Percentiles rank a stretch among this genome's conserved stretches.
Evolutionary conservation across 2,888 invertebrate species (phyloP).

Genomic region (Argyra leucocephala): DNA sequence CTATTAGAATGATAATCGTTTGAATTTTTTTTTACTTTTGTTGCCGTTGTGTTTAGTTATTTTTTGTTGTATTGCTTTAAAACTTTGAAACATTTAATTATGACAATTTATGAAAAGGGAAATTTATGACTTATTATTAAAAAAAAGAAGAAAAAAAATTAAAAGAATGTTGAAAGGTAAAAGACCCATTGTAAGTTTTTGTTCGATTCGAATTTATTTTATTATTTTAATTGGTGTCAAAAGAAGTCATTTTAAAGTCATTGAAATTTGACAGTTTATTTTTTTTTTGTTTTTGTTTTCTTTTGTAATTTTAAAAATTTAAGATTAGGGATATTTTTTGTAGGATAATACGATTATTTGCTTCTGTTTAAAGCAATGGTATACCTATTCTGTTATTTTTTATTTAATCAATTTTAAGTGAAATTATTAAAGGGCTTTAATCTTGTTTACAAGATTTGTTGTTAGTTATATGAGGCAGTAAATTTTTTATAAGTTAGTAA

Average conservation of each 20-base stretch:
- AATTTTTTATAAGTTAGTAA: no score
- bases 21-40: neutral
- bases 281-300: no score
- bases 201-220: neutral
- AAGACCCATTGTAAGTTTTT: neutral
- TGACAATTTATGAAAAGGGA: conserved; percentile 2
- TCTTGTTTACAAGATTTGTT: no score
- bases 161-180: neutral
- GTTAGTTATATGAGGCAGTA: no score
- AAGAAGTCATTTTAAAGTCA: neutral
- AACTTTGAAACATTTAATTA: neutral
- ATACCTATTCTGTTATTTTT: no score
- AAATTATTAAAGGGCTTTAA: no score
- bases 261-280: no score
- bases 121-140: neutral
- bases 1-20: conserved; percentile 3
- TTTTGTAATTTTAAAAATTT: no score
- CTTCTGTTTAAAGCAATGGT: neutral
- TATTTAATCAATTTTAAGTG: no score
- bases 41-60: no score
- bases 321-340: no score
- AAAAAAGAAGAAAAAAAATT: neutral
- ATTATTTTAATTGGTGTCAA: neutral
- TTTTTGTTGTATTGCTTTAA: no score
- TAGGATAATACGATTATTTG: neutral